Evolutionary conservation across 2,888 invertebrate species (phyloP).

Genomic region (Omphaloscelis lunosa): DNA sequence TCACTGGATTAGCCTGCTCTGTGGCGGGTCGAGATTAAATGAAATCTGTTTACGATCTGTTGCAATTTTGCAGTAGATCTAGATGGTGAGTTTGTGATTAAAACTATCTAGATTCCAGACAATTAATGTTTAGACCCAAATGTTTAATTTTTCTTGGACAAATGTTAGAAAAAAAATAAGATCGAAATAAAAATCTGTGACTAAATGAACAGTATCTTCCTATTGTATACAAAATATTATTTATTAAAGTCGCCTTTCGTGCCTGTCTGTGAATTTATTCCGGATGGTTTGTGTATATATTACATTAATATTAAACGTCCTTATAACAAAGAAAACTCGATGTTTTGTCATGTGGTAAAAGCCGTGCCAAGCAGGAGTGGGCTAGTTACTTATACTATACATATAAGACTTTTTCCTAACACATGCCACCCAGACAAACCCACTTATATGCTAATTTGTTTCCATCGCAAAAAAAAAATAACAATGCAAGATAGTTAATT

Average conservation of each 20-base stretch:
- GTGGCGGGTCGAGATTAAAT: constrained; percentile 16
- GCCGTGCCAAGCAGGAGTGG: too few species aligned
- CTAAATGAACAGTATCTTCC: background rate
- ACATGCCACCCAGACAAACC: constrained; percentile 9
- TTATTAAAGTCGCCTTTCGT: too few species aligned
- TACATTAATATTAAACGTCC: too few species aligned
- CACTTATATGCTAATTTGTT: constrained; percentile 29
- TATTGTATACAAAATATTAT: too few species aligned
- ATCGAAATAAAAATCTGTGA: background rate
- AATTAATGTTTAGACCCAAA: background rate
- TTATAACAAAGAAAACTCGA: too few species aligned
- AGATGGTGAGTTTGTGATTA: background rate
- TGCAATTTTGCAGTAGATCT: constrained; percentile 6
- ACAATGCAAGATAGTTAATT: too few species aligned
- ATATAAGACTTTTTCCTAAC: background rate
- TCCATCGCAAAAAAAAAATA: constrained; percentile 30
- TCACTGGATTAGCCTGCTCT: constrained; percentile 38
- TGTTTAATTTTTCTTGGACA: background rate
- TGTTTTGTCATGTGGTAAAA: too few species aligned
- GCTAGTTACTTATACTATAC: too few species aligned
- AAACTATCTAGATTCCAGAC: background rate
- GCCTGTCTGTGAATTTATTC: too few species aligned
- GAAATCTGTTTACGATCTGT: constrained; percentile 27
- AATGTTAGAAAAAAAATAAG: too few species aligned
- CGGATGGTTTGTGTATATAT: too few species aligned